phyloP scores from a whole-genome alignment of 2,888 invertebrate genomes.

The Xiphydria camelus region DNA sequence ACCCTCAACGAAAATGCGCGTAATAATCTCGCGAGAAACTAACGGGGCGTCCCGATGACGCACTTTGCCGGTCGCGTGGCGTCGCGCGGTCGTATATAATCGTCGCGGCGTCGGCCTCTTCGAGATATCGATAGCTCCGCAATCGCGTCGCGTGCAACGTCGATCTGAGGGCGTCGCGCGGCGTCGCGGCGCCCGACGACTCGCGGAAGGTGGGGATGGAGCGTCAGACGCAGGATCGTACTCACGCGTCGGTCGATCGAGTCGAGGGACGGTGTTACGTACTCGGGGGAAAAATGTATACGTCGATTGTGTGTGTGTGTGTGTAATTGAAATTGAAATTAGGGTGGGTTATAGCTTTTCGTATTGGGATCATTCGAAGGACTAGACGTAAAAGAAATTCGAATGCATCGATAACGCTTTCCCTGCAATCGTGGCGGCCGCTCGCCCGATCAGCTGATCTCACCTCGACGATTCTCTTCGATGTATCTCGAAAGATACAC shows the following conservation, averaged over 20 bases:
- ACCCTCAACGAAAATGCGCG: neutral
- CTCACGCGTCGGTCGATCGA: neutral
- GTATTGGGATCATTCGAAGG: too few relatives aligned
- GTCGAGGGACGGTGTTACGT: too few relatives aligned
- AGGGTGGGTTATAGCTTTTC: too few relatives aligned
- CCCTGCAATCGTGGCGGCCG: too few relatives aligned
- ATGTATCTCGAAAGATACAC: too few relatives aligned
- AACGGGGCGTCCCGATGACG: neutral
- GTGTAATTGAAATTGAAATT: too few relatives aligned
- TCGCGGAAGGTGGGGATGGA: neutral
- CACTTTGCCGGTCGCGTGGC: conserved; percentile 2
- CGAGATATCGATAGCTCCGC: neutral
- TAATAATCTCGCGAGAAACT: neutral
- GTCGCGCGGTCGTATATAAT: neutral
- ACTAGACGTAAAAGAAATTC: too few relatives aligned
- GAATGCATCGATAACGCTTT: too few relatives aligned
- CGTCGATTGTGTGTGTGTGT: too few relatives aligned
- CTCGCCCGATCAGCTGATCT: too few relatives aligned
- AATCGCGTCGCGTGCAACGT: conserved; percentile 15
- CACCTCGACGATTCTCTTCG: too few relatives aligned
- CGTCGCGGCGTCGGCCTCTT: conserved; percentile 1
- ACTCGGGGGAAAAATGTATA: too few relatives aligned
- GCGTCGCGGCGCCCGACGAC: conserved; percentile 11
- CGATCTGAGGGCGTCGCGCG: conserved; percentile 13
- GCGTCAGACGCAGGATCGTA: conserved; percentile 5